phyloP scores from a whole-genome alignment of 2,888 invertebrate species.

The Boloria selene region DNA sequence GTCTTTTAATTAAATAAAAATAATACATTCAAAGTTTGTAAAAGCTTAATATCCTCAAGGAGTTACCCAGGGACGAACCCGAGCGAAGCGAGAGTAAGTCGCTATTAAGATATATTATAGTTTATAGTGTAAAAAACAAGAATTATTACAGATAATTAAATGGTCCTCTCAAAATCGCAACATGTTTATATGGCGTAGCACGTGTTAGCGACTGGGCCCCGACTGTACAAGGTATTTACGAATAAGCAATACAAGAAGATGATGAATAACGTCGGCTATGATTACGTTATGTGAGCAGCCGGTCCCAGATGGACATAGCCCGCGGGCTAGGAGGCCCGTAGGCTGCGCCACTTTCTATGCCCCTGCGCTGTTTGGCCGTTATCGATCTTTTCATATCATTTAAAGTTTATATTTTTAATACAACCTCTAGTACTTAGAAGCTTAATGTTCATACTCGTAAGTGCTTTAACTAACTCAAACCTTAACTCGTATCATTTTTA shows the following conservation, averaged over 20 bases:
- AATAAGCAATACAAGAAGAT: constrained; percentile 7
- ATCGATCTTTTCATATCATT: constrained; percentile 44
- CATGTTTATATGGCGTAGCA: background rate
- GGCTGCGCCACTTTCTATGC: constrained; percentile 52
- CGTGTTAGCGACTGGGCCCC: constrained; percentile 3
- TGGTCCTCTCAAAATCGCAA: constrained; percentile 8
- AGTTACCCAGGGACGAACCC: no score
- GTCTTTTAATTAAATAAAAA: no score
- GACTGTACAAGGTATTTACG: constrained; percentile 8
- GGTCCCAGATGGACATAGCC: constrained; percentile 41
- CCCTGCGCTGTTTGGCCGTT: constrained; percentile 44
- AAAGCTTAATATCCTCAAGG: no score
- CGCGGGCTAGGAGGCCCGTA: constrained; percentile 43
- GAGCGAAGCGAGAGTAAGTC: no score
- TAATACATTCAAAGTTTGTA: no score
- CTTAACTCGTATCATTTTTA: no score
- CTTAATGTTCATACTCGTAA: no score
- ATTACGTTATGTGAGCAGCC: constrained; percentile 26
- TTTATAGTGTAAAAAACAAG: constrained; percentile 9
- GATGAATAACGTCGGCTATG: constrained; percentile 25
- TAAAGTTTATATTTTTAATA: constrained; percentile 42
- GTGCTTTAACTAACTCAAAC: no score
- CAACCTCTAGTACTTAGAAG: background rate
- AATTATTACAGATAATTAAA: constrained; percentile 17
- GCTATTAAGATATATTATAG: constrained; percentile 11